These are phyloP conservation scores for Pluvianellus socialis DNA, from an alignment of 2,113 vertebrate genomes.

Conservation along the genomic window DNA sequence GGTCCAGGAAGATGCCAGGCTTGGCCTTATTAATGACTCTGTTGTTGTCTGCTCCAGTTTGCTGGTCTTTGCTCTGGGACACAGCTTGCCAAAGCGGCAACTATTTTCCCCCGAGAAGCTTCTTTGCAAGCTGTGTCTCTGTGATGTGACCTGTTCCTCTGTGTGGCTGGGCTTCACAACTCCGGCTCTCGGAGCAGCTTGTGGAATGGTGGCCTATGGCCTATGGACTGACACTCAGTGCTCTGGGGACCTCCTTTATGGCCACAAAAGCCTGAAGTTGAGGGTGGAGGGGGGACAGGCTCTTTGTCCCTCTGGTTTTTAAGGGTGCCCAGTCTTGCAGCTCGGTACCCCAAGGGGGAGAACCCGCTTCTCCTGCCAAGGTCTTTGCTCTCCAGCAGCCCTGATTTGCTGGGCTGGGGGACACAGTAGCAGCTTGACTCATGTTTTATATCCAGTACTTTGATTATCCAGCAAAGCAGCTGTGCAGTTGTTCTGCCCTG, in stretches of 20 bases:
- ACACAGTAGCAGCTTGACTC: not conserved
- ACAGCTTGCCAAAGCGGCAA: not conserved
- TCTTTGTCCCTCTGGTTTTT: not conserved
- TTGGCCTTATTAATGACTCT: slow-evolving; percentile 36
- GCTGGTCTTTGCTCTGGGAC: slow-evolving; percentile 8
- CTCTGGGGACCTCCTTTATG: not conserved
- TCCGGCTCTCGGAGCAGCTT: accelerated
- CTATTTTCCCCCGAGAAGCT: not conserved
- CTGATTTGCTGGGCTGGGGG: not conserved
- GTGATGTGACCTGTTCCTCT: not conserved
- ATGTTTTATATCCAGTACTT: not conserved
- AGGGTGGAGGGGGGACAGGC: not conserved
- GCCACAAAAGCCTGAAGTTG: not conserved
- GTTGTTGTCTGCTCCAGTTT: slow-evolving; percentile 50
- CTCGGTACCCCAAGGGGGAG: accelerated
- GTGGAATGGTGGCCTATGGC: not conserved
- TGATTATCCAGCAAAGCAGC: not conserved
- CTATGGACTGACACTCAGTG: not conserved
- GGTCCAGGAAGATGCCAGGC: slow-evolving; percentile 19
- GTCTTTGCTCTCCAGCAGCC: not conserved
- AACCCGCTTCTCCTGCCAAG: not conserved
- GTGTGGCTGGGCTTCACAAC: accelerated
- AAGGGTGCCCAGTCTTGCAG: accelerated
- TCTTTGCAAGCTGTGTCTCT: accelerated
- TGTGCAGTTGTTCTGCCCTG: not conserved